These are phyloP conservation scores for Altica lythri DNA, from an alignment of 2,888 invertebrate genomes.

Conservation along the genomic window DNA sequence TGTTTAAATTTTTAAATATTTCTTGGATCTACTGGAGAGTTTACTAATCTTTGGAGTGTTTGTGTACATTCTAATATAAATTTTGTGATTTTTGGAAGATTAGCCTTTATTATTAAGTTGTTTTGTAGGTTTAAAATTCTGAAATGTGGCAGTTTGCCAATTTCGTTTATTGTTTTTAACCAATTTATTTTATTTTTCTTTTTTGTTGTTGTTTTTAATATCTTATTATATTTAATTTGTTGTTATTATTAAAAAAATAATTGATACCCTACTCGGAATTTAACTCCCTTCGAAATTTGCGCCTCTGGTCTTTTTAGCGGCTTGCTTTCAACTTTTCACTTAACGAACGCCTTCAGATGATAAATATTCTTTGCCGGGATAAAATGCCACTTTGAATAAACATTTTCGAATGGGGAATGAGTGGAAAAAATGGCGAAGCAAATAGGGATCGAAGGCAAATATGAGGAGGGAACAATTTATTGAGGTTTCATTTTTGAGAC, in stretches of 20 bases:
- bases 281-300: not conserved
- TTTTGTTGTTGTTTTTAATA: no score
- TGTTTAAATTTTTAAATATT: no score
- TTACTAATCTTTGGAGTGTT: no score
- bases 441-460: constrained; percentile 12
- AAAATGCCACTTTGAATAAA: constrained; percentile 27
- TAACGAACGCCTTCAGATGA: constrained; percentile 30
- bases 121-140: no score
- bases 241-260: not conserved
- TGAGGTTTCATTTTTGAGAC: constrained; percentile 11
- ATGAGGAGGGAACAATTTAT: constrained; percentile 21
- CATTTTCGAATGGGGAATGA: constrained; percentile 16
- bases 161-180: no score
- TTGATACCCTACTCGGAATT: no score
- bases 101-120: no score
- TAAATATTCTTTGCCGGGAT: constrained; percentile 21
- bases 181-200: no score
- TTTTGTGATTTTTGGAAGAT: no score
- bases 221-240: not conserved
- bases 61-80: no score
- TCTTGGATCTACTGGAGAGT: no score
- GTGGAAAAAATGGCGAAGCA: constrained; percentile 16
- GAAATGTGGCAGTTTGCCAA: no score
- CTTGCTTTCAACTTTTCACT: constrained; percentile 35
- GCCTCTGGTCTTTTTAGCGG: constrained; percentile 21